Evolutionary conservation across 2,888 invertebrate species (phyloP).

Genomic region (Bombylius major): DNA sequence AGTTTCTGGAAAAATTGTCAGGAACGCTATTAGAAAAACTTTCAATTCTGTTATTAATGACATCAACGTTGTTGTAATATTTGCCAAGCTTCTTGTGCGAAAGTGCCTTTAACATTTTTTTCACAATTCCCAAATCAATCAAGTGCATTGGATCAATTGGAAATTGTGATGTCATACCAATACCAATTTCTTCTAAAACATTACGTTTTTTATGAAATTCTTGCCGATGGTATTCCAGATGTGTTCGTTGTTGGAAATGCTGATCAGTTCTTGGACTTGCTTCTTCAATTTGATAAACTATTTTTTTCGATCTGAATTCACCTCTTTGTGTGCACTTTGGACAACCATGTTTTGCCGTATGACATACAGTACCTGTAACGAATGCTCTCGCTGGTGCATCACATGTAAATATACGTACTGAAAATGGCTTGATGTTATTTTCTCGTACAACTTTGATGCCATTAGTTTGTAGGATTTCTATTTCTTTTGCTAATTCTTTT

Average conservation of each 20-base stretch:
- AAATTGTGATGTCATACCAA: conserved; percentile 6
- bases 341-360: conserved; percentile 1
- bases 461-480: not conserved
- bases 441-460: not conserved
- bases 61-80: not conserved
- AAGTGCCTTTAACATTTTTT: conserved; percentile 2
- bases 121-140: conserved; percentile 10
- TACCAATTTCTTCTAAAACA: conserved; percentile 3
- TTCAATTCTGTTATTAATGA: not conserved
- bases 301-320: too few species aligned
- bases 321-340: conserved; percentile 4
- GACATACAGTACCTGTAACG: not conserved
- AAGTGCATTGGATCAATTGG: conserved; percentile 10
- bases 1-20: conserved; percentile 6
- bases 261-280: not conserved
- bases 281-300: too few species aligned
- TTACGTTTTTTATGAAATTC: not conserved
- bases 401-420: not conserved
- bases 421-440: not conserved
- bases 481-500: not conserved
- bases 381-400: conserved; percentile 5
- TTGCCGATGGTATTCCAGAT: not conserved
- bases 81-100: not conserved
- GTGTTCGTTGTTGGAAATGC: not conserved
- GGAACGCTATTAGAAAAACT: not conserved